phyloP scores from a whole-genome alignment of 2,797 vertebrate species.

The Sebastolobus altivelis region DNA sequence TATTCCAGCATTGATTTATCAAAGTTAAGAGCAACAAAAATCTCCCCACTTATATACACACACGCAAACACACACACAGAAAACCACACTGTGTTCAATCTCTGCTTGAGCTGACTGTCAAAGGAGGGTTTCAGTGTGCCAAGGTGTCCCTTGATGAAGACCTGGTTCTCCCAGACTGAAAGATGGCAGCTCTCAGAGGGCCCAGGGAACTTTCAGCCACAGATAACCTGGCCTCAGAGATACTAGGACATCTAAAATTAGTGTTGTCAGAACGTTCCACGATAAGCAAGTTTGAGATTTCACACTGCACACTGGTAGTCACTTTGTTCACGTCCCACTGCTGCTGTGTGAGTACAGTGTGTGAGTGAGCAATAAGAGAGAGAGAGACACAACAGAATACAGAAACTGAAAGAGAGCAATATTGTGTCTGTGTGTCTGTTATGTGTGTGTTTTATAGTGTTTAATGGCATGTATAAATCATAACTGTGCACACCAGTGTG shows the following conservation, averaged over 20 bases:
- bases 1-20: not conserved
- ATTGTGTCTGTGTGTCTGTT: not conserved
- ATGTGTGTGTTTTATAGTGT: not conserved
- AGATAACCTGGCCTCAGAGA: constrained; percentile 74
- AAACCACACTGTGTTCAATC: constrained; percentile 28
- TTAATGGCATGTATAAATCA: not conserved
- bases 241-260: constrained; percentile 79
- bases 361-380: not conserved
- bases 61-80: constrained; percentile 9
- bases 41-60: not conserved
- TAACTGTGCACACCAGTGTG: not conserved
- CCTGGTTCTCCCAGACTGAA: constrained; percentile 47
- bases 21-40: not conserved
- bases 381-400: constrained; percentile 1
- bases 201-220: constrained; percentile 35
- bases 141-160: constrained; percentile 78
- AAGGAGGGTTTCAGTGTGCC: constrained; percentile 53
- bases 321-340: constrained; percentile 54
- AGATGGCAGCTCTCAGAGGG: constrained; percentile 53
- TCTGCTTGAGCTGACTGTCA: constrained; percentile 46
- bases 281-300: constrained; percentile 74
- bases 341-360: not conserved
- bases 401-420: not conserved
- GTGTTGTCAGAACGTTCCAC: constrained; percentile 59
- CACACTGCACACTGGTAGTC: constrained; percentile 54